phyloP scores from a whole-genome alignment of 1,140 invertebrate species.

The Hylyphantes graminicola region DNA sequence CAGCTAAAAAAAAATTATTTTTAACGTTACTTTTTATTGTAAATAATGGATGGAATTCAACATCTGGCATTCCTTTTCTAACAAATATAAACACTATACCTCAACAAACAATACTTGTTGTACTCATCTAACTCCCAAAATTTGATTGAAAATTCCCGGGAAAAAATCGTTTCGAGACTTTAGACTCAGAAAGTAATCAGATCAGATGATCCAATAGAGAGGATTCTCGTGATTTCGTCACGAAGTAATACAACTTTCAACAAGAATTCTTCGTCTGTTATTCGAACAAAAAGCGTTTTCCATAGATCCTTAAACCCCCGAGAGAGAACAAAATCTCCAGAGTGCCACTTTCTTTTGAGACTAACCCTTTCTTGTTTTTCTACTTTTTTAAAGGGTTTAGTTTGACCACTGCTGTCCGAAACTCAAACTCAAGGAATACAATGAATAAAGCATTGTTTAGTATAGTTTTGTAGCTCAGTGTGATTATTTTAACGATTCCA shows the following conservation, averaged over 20 bases:
- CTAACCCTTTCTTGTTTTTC: no score
- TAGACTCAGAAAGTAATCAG: slow-evolving; percentile 38
- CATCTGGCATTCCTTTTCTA: no score
- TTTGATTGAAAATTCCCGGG: slow-evolving; percentile 3
- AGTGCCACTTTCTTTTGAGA: slow-evolving; percentile 1
- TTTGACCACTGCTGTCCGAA: background rate
- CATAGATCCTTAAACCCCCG: slow-evolving; percentile 11
- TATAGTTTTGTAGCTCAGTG: background rate
- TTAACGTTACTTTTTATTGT: no score
- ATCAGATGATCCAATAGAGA: slow-evolving; percentile 38
- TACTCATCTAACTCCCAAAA: background rate
- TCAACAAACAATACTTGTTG: no score
- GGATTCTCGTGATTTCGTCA: slow-evolving; percentile 30
- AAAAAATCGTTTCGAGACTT: slow-evolving; percentile 19
- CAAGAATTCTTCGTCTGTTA: slow-evolving; percentile 10
- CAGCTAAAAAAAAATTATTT: no score
- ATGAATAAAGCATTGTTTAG: no score
- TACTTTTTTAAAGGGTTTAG: background rate
- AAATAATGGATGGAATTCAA: no score
- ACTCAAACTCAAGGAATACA: no score
- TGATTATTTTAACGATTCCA: background rate
- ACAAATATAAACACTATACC: no score
- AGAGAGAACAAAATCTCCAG: slow-evolving; percentile 17
- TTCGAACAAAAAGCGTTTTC: slow-evolving; percentile 30
- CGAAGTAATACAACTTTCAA: slow-evolving; percentile 37